These are phyloP conservation scores for Forbesichthys papilliferus DNA, from an alignment of 2,113 vertebrate species.

Conservation along the genomic window DNA sequence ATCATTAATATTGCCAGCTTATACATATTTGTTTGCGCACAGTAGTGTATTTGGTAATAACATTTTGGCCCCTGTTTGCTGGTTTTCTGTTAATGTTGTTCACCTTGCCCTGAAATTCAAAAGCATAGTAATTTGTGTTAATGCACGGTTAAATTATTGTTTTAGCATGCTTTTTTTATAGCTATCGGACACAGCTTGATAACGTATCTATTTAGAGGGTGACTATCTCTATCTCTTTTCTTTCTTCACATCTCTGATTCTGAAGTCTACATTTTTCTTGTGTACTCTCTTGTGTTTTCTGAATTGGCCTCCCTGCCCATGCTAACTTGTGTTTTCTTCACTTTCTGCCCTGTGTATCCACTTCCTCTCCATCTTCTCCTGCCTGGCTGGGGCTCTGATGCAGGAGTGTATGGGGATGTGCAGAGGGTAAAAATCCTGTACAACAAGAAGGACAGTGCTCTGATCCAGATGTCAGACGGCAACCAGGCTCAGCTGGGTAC, in stretches of 20 bases:
- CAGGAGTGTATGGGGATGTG: conserved; percentile 98
- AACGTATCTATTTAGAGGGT: conserved; percentile 78
- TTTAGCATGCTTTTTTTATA: conserved; percentile 90
- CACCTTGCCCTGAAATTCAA: conserved; percentile 71
- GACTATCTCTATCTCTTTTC: conserved; percentile 84
- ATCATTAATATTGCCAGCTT: conserved; percentile 24
- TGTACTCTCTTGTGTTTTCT: conserved; percentile 81
- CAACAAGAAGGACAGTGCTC: conserved; percentile 99
- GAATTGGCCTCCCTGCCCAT: conserved; percentile 81
- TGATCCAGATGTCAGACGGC: conserved; percentile 96
- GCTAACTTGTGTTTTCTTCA: conserved; percentile 65
- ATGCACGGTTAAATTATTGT: conserved; percentile 85
- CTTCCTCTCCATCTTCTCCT: conserved; percentile 65
- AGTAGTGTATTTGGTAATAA: conserved; percentile 26
- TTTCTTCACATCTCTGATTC: conserved; percentile 83
- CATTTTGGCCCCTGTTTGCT: conserved; percentile 20
- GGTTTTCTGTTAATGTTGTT: conserved; percentile 46
- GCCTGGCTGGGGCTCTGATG: conserved; percentile 81
- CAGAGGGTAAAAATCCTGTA: conserved; percentile 99
- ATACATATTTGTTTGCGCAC: conserved; percentile 25
- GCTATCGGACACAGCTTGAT: conserved; percentile 85
- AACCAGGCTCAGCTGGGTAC: conserved; percentile 97
- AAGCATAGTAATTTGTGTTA: conserved; percentile 83
- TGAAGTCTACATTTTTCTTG: conserved; percentile 72
- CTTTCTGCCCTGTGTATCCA: conserved; percentile 75